phyloP scores from a whole-genome alignment of 2,888 invertebrate species.

The Aproaerema taeniolella region DNA sequence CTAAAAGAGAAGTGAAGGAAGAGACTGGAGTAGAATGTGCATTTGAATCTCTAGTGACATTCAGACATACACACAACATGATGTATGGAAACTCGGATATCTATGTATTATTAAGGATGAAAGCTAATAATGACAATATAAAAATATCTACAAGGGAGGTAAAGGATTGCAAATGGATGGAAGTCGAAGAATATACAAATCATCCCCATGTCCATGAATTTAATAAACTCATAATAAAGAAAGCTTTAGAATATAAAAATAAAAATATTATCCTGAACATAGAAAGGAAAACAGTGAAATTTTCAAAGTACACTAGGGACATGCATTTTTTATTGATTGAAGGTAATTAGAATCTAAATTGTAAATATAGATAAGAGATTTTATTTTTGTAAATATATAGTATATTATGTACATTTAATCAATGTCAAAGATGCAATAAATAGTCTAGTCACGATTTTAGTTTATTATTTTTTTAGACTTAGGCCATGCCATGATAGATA shows the following conservation, averaged over 20 bases:
- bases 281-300: conserved; percentile 63
- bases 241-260: conserved; percentile 79
- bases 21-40: conserved; percentile 89
- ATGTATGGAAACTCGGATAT: conserved; percentile 91
- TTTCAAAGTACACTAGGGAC: conserved; percentile 43
- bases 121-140: conserved; percentile 80
- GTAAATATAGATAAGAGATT: no score
- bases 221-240: conserved; percentile 81
- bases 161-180: conserved; percentile 88
- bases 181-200: conserved; percentile 81
- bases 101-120: conserved; percentile 86
- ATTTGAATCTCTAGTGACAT: conserved; percentile 85
- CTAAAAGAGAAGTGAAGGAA: conserved; percentile 90
- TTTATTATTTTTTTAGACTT: no score
- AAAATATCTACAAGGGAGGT: conserved; percentile 86
- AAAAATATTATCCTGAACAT: conserved; percentile 79
- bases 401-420: no score
- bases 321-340: conserved; percentile 44
- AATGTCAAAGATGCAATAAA: no score
- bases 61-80: conserved; percentile 87
- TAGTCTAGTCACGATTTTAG: no score
- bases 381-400: no score
- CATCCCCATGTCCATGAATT: conserved; percentile 85
- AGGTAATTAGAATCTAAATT: no score
- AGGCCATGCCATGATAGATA: no score